Percentiles rank a stretch among this genome's conserved stretches.
Conservation (phyloP, 1,140 invertebrate genomes). For the Drosophila sechellia region DNA sequence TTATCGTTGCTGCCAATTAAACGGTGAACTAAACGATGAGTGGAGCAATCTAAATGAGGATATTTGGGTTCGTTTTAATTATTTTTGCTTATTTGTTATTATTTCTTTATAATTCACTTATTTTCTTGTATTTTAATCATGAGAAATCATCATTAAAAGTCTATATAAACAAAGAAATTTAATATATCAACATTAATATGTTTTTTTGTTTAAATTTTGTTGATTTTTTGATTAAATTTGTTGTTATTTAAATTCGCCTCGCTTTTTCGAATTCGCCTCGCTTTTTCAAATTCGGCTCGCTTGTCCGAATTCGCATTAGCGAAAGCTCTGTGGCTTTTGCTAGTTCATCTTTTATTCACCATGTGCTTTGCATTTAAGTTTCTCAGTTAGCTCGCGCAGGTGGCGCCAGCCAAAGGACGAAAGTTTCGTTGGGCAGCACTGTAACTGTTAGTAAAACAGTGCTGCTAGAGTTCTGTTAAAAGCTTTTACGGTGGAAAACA, state of each 20-base stretch:
- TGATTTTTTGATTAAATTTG: no score
- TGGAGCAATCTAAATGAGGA: constrained; percentile 48
- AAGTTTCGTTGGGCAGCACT: neutral
- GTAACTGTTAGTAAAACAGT: no score
- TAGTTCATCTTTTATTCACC: neutral
- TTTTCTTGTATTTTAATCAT: no score
- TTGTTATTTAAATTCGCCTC: neutral
- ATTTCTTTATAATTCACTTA: no score
- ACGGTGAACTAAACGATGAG: constrained; percentile 54
- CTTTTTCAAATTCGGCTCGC: neutral
- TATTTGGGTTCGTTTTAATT: constrained; percentile 61
- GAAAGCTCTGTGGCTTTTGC: neutral
- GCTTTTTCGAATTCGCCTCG: neutral
- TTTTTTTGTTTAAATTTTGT: neutral
- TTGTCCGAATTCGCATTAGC: constrained; percentile 15
- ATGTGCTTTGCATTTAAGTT: neutral
- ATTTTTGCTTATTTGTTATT: neutral
- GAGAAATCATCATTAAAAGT: no score
- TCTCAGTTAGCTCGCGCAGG: neutral
- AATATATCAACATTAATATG: no score
- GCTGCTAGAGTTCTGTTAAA: neutral
- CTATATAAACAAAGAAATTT: no score
- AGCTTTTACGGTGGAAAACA: neutral
- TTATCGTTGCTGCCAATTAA: constrained; percentile 47
- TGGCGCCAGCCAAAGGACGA: neutral